Percentiles rank a stretch among this genome's conserved stretches.
phyloP scores from a whole-genome alignment of 2,797 vertebrate genomes.

The Cygnus olor region DNA sequence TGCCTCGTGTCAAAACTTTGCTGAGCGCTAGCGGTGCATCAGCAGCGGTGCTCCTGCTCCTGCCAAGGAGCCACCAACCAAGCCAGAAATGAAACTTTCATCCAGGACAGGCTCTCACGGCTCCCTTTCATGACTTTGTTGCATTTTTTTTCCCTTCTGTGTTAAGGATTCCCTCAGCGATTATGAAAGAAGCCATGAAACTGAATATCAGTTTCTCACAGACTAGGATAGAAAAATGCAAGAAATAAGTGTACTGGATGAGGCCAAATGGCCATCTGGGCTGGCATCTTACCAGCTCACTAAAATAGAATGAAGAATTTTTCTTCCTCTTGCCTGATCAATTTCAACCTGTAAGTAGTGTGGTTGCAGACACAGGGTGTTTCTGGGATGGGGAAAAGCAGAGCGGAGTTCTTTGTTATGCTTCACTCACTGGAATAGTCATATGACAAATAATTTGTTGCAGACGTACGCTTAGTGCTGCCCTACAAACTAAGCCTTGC shows the following conservation, averaged over 20 bases:
- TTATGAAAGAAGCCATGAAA: neutral
- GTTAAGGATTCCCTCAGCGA: neutral
- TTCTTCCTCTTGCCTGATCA: neutral
- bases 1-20: fast-evolving
- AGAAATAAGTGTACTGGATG: fast-evolving
- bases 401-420: neutral
- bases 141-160: no score
- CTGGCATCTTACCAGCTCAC: neutral
- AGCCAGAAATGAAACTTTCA: neutral
- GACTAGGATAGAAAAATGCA: fast-evolving
- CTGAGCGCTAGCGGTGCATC: fast-evolving
- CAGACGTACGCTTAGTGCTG: neutral
- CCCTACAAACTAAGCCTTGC: neutral
- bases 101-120: fast-evolving
- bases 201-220: neutral
- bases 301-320: neutral
- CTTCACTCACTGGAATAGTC: fast-evolving
- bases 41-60: fast-evolving
- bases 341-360: neutral
- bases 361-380: fast-evolving
- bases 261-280: fast-evolving
- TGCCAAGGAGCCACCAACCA: neutral
- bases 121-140: fast-evolving
- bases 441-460: no score
- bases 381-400: neutral